These are phyloP conservation scores for Tangara arthus DNA, from an alignment of 2,797 vertebrate species.

Conservation along the genomic window DNA sequence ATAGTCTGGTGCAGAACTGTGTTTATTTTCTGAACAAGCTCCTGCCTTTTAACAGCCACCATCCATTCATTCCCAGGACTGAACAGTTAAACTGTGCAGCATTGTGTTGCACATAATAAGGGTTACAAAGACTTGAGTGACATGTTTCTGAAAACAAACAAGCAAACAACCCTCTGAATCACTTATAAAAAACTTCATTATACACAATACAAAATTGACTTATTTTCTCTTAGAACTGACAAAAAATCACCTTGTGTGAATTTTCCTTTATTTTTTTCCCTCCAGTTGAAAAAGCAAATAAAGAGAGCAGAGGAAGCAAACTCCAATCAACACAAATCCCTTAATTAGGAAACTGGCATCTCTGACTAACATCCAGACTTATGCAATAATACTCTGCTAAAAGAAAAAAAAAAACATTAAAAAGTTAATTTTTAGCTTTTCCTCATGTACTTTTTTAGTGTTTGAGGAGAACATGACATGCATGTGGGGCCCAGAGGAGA, in stretches of 20 bases:
- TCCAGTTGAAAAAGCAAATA: background rate
- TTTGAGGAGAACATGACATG: background rate
- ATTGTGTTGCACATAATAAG: background rate
- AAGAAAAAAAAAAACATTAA: background rate
- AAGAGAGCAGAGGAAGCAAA: background rate
- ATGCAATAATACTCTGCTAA: background rate
- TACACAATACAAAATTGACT: background rate
- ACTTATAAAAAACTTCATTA: background rate
- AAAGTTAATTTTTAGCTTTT: background rate
- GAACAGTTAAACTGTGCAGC: background rate
- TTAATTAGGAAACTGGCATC: background rate
- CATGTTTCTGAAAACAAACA: background rate
- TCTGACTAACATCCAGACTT: background rate
- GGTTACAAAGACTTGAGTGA: background rate
- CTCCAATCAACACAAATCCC: background rate
- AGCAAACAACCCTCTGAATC: background rate
- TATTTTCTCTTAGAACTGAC: background rate
- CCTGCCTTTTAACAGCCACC: background rate
- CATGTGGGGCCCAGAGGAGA: rapidly evolving
- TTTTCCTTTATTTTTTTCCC: background rate
- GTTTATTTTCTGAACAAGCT: background rate
- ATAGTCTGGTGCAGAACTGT: background rate
- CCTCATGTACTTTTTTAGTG: background rate
- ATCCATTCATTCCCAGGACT: background rate
- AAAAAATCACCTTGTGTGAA: background rate